Evolutionary conservation across 2,113 vertebrate genomes (phyloP).

Genomic region (Calidris pugnax): DNA sequence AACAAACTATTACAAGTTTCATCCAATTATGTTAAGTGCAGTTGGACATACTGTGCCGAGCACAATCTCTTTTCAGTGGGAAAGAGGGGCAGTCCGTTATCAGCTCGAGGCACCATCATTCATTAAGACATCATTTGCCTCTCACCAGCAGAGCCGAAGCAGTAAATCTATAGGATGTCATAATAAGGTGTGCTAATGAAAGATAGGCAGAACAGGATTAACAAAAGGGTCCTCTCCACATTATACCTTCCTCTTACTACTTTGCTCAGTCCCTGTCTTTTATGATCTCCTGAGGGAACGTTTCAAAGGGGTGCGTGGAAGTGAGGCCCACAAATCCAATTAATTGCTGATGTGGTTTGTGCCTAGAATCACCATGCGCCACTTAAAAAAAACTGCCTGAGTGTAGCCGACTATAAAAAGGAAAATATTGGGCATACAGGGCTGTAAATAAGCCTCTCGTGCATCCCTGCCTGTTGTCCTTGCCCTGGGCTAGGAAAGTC

Average conservation of each 20-base stretch:
- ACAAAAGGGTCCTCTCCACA: slow-evolving; percentile 22
- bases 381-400: neutral
- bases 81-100: slow-evolving; percentile 15
- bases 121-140: slow-evolving; percentile 62
- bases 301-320: slow-evolving; percentile 45
- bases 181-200: slow-evolving; percentile 47
- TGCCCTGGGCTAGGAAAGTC: neutral
- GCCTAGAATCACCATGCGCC: neutral
- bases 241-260: slow-evolving; percentile 7
- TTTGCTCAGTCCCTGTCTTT: slow-evolving; percentile 6
- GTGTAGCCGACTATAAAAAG: neutral
- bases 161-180: slow-evolving; percentile 9
- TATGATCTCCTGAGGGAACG: neutral
- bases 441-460: neutral
- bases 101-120: slow-evolving; percentile 31
- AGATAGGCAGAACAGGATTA: slow-evolving; percentile 12
- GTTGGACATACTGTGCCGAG: neutral
- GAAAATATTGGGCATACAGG: neutral
- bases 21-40: slow-evolving; percentile 42
- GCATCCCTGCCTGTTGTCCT: neutral
- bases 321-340: slow-evolving; percentile 46
- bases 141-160: slow-evolving; percentile 10
- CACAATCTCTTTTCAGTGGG: neutral
- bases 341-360: slow-evolving; percentile 15
- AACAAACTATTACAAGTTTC: slow-evolving; percentile 27